Percentiles rank a stretch among this genome's conserved stretches.
These are phyloP conservation scores for Rhynchotus rufescens DNA, from an alignment of 2,797 vertebrate species.

Conservation along the genomic window DNA sequence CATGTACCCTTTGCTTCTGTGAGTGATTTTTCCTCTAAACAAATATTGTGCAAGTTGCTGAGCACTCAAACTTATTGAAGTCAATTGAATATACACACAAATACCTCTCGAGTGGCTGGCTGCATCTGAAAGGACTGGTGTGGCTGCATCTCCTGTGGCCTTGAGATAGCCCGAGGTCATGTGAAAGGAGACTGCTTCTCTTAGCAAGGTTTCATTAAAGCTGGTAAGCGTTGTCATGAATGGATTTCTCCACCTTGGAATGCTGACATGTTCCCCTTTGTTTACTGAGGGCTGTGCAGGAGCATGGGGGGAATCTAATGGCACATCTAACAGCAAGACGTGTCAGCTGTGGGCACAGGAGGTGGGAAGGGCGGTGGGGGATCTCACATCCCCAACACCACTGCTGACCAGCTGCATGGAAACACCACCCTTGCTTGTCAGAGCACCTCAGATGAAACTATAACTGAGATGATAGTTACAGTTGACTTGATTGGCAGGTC, in stretches of 20 bases:
- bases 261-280: neutral
- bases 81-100: neutral
- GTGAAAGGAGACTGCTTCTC: neutral
- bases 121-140: neutral
- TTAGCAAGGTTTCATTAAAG: neutral
- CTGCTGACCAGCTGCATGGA: neutral
- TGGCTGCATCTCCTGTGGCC: neutral
- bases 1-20: constrained; percentile 12
- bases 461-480: neutral
- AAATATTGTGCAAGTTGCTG: constrained; percentile 3
- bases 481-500: neutral
- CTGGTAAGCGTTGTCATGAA: neutral
- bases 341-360: neutral
- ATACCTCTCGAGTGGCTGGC: neutral
- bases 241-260: neutral
- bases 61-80: constrained; percentile 15
- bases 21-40: constrained; percentile 27
- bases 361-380: neutral
- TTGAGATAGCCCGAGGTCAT: neutral
- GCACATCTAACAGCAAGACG: neutral
- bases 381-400: neutral
- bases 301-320: neutral
- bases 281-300: neutral
- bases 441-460: neutral
- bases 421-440: neutral